Percentiles rank a stretch among this genome's conserved stretches.
Conservation (phyloP, 2,113 vertebrate genomes). For the Stomatorhinus ivindoensis region DNA sequence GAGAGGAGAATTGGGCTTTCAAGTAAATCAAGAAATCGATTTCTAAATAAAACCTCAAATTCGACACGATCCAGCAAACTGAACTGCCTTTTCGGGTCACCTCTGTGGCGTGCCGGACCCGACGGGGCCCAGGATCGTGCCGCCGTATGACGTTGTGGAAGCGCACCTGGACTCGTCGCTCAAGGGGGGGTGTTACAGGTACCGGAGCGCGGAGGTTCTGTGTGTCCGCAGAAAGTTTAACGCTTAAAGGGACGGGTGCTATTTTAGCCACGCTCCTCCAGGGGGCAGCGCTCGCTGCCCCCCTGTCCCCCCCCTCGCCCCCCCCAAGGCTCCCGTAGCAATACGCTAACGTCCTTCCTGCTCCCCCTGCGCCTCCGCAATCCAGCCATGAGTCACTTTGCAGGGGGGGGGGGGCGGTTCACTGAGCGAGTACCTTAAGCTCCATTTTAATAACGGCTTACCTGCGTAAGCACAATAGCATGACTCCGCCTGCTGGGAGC, state of each 20-base stretch:
- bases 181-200: background rate
- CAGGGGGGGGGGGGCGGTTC: background rate
- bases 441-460: background rate
- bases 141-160: background rate
- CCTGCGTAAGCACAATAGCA: background rate
- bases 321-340: background rate
- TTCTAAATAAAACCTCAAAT: background rate
- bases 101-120: background rate
- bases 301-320: background rate
- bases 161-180: background rate
- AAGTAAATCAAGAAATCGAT: background rate
- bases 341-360: background rate
- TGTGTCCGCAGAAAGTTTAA: background rate
- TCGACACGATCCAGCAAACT: background rate
- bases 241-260: background rate
- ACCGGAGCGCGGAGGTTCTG: background rate
- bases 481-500: background rate
- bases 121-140: background rate
- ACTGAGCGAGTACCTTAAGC: background rate
- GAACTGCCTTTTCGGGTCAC: background rate
- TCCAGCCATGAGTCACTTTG: conserved; percentile 1
- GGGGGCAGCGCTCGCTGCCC: background rate
- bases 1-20: background rate
- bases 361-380: background rate
- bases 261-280: background rate